phyloP scores from a whole-genome alignment of 2,888 invertebrate genomes.

The Drosophila sordidapex region DNA sequence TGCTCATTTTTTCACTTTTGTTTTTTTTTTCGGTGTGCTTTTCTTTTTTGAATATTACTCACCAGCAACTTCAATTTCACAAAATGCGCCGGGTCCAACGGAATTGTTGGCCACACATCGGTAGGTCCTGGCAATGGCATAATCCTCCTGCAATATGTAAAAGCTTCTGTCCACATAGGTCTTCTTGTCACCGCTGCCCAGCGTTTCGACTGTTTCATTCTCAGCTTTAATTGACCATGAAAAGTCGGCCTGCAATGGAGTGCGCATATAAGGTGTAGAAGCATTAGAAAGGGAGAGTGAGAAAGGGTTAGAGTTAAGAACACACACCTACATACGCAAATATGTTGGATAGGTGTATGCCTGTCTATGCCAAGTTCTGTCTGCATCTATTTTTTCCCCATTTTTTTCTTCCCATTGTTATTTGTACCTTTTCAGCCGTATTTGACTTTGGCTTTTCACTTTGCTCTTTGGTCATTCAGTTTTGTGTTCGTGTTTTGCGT shows the following conservation, averaged over 20 bases:
- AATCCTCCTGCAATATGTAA: constrained; percentile 88
- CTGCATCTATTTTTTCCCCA: constrained; percentile 4
- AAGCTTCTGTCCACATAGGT: constrained; percentile 84
- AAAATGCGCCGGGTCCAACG: constrained; percentile 89
- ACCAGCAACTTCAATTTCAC: constrained; percentile 90
- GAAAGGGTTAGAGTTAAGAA: neutral
- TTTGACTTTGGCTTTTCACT: constrained; percentile 26
- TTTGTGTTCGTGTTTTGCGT: constrained; percentile 4
- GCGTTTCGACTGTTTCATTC: constrained; percentile 90
- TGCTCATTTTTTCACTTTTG: constrained; percentile 12
- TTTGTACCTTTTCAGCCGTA: neutral
- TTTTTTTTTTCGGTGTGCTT: constrained; percentile 2
- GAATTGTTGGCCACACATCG: constrained; percentile 94
- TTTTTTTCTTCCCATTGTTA: neutral
- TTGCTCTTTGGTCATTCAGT: constrained; percentile 28
- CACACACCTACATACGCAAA: neutral
- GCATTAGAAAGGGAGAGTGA: constrained; percentile 13
- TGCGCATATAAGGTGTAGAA: constrained; percentile 20
- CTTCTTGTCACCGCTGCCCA: constrained; percentile 84
- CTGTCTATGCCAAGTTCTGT: neutral
- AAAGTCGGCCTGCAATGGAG: constrained; percentile 87
- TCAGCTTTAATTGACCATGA: constrained; percentile 93
- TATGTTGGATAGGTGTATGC: neutral
- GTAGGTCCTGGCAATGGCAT: constrained; percentile 89
- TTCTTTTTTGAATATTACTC: constrained; percentile 62